Evolutionary conservation across 2,113 vertebrate genomes (phyloP), one percentile per base, ranked within the genome.

Genomic region (Strix aluco): DNA sequence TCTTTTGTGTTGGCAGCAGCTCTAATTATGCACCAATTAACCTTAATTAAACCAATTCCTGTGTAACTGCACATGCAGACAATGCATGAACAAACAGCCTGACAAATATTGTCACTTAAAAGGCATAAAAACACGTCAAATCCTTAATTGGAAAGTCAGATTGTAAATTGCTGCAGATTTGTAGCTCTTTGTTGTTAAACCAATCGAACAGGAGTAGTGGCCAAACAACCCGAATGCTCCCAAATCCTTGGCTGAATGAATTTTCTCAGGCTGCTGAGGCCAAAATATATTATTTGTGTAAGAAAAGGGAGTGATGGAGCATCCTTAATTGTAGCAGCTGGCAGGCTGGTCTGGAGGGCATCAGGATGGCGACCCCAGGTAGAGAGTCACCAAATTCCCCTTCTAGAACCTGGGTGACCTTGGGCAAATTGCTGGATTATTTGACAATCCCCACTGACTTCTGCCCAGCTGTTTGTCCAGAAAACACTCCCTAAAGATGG

Each of bases 21-120:
- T 97, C 93, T 97, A 97, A 98, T 97, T 98, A 97, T 94, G 85
- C 82, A 94, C 88, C 95, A 97, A 96, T 98, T 98, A 98, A 98
- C 97, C 97, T 98, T 98, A 98, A 98, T 98, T 97, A 97, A 98
- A 96, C 96, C 82, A 94, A 91, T 97, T 97, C 96, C 95, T 93
- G 71, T 96, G 77, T 95, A 97, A 92, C 90, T 90, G 87, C 86
- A 94, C 81, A 97, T 61, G 86, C 81, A 95, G 94, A 97, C 96
- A 97, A 96, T 97, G 97, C 86, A 75, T 84, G 96, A 97, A 97
- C 96, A 98, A 98, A 97, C 34, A 94, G 87, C 94, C 96, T 97
- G 96, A 97, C 97, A 98, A 98, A 98, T 49, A 79, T 95, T 97
- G 95, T 97, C 97, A 96, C 93, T 98, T 97, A 87, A 98, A 97